A percentile compares a stretch with the other conserved stretches of the same genome.
These are phyloP conservation scores for Imbricaverruca yamaguchii DNA, from an alignment of 2,888 invertebrate species.

Conservation along the genomic window DNA sequence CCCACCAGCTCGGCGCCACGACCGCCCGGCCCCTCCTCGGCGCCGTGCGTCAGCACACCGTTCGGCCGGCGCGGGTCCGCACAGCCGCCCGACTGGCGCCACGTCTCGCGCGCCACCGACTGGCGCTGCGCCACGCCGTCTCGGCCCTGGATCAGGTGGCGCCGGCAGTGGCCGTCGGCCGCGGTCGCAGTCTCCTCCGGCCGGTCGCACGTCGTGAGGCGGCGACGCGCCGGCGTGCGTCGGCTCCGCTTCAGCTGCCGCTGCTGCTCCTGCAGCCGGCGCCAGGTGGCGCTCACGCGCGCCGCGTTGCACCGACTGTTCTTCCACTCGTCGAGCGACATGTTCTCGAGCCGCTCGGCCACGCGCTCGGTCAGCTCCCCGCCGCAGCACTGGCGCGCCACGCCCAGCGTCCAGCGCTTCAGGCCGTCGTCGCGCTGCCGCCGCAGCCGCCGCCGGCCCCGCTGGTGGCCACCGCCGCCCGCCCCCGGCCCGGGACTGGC, in stretches of 20 bases:
- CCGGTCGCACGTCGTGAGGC: not conserved
- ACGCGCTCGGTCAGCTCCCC: not conserved
- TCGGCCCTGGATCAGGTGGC: conserved; percentile 22
- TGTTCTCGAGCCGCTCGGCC: not conserved
- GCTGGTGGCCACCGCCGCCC: not conserved
- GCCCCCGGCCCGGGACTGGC: not conserved
- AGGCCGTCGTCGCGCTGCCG: not conserved
- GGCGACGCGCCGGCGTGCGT: conserved; percentile 7
- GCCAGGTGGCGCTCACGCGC: conserved; percentile 20
- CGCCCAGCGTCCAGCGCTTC: not conserved
- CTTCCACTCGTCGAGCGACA: conserved; percentile 22
- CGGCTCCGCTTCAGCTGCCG: conserved; percentile 15
- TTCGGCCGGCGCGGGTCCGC: not conserved
- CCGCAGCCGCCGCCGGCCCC: not conserved
- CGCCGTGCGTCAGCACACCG: not conserved
- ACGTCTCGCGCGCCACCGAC: conserved; percentile 26
- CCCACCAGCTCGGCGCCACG: no score
- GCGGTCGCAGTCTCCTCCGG: not conserved
- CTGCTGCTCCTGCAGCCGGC: conserved; percentile 23
- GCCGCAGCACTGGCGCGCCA: not conserved
- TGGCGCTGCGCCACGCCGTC: conserved; percentile 26
- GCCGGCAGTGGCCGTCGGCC: not conserved
- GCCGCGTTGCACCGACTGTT: not conserved
- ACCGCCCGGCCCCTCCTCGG: not conserved
- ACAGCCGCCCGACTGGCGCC: not conserved